Evolutionary conservation across 2,797 vertebrate species (phyloP), one percentile per base, ranked within the genome.

Genomic region (Percopsis omiscomaycus): DNA sequence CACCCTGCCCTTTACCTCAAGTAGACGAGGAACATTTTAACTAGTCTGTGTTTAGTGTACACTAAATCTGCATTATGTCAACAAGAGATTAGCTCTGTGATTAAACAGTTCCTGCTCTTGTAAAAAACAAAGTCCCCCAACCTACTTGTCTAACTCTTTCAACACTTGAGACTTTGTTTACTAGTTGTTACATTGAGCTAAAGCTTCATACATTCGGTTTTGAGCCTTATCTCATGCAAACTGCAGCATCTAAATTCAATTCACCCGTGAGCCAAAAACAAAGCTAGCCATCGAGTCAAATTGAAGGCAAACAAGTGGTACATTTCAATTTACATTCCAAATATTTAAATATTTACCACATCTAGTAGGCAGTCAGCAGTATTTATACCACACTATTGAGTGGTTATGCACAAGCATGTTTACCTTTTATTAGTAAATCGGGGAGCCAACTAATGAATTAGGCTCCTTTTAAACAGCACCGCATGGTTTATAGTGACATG

Each of bases 131-230:
- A 2, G 3, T 3, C 46, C 46, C 12, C 14, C n/a, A 48, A 15
- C 14, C 1, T 15, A 4, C 47, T 48, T 15, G 47, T 11, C 47
- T 48, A 15, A 22, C 52, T 50, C 44, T 56, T 44, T 59, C 32
- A 30, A 51, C 57, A 50, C 53, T 79, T 71, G 61, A 69, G 50
- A 46, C 61, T 66, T 73, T 77, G 71, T 84, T 87, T 81, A 80
- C 64, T 58, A 56, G 66, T 65, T 68, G 67, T 74, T 74, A 61
- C 74, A 77, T 71, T 48, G 59, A 79, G 73, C 63, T 49, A 70
- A 80, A 61, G 47, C 60, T 9, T 71, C 68, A 27, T 3, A 0
- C 50, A 22, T 32, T 42, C 4, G 57, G 16, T 50, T 66, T 32
- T 66, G 32, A 65, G 45, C 69, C 59, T 59, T 55, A 56, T 68